Percentiles rank a stretch among this genome's conserved stretches.
These are phyloP conservation scores for Allolobophora icterica DNA, from an alignment of 2,888 invertebrate species.

Conservation along the genomic window DNA sequence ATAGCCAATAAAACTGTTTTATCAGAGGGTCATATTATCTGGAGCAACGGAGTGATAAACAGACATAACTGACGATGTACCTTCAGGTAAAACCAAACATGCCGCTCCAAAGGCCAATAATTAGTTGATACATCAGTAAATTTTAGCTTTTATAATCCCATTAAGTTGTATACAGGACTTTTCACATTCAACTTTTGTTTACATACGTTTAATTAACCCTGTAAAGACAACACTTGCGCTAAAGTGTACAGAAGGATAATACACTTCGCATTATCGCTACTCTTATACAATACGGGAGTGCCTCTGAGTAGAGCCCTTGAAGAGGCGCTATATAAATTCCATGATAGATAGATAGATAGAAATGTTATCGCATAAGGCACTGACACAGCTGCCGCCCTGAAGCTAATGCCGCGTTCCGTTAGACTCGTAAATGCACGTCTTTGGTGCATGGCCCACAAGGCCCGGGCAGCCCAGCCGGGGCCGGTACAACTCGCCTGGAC, in stretches of 20 bases:
- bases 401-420: constrained; percentile 9
- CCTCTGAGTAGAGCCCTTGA: no score
- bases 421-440: not conserved
- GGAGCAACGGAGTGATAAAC: not conserved
- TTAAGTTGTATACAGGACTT: not conserved
- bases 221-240: not conserved
- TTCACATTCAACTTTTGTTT: not conserved
- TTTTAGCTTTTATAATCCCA: not conserved
- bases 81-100: not conserved
- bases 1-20: no score
- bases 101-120: not conserved
- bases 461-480: no score
- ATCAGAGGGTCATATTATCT: not conserved
- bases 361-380: not conserved
- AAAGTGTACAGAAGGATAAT: no score
- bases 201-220: not conserved
- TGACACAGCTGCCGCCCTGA: not conserved
- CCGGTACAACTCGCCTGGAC: no score
- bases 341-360: no score
- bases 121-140: not conserved
- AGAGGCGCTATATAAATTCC: no score
- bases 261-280: no score
- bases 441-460: no score
- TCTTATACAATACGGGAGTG: no score
- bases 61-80: not conserved